phyloP scores from a whole-genome alignment of 2,113 vertebrate species.

The Grammomys dolichurus region DNA sequence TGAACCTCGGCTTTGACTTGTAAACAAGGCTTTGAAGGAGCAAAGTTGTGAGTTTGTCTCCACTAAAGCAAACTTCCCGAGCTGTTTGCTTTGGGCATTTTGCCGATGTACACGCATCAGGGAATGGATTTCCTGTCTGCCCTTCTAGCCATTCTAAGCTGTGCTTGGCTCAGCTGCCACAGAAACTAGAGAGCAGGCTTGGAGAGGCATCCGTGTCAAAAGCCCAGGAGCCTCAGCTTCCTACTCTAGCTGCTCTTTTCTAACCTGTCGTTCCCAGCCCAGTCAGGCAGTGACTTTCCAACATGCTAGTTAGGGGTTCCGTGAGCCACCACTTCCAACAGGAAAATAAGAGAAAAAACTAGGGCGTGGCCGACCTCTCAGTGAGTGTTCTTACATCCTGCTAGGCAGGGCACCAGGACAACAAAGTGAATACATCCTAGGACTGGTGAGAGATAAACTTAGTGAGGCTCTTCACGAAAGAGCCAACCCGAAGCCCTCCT shows the following conservation, averaged over 20 bases:
- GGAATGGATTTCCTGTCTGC: conserved; percentile 83
- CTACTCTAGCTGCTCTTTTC: neutral
- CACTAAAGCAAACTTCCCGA: conserved; percentile 83
- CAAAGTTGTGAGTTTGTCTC: conserved; percentile 83
- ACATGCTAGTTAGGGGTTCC: neutral
- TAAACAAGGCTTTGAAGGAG: conserved; percentile 86
- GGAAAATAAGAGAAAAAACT: neutral
- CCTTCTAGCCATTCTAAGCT: conserved; percentile 66
- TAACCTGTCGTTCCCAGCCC: conserved; percentile 8
- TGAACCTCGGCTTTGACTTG: conserved; percentile 82
- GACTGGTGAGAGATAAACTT: neutral
- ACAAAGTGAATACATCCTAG: neutral
- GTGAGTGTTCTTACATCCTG: accelerated
- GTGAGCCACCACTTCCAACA: neutral
- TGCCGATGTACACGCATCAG: conserved; percentile 77
- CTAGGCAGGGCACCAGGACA: neutral
- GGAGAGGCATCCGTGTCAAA: conserved; percentile 44
- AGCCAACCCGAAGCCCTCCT: neutral
- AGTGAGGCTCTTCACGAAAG: neutral
- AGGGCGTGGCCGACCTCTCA: neutral
- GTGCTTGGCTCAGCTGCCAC: conserved; percentile 56
- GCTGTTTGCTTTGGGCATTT: conserved; percentile 84
- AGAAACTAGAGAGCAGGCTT: conserved; percentile 59
- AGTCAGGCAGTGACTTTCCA: conserved; percentile 10
- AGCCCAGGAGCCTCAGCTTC: conserved; percentile 24